These are phyloP conservation scores for Philereme transversata DNA, from an alignment of 2,888 invertebrate genomes.

Conservation along the genomic window DNA sequence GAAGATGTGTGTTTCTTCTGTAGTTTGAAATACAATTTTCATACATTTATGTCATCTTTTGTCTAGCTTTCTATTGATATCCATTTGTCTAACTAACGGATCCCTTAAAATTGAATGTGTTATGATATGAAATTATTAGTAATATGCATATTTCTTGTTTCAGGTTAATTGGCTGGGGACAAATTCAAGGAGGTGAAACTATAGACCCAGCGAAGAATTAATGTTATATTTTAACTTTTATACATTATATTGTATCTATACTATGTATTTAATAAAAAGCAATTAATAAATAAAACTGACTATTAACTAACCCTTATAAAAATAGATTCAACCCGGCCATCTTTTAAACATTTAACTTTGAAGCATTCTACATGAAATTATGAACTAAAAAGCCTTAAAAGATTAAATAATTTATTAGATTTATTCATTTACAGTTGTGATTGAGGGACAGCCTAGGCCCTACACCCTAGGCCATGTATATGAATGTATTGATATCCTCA, in stretches of 20 bases:
- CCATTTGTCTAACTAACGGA: neutral
- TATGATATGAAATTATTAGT: neutral
- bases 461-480: constrained; percentile 94
- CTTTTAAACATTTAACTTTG: no score
- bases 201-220: constrained; percentile 91
- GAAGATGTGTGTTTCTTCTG: no score
- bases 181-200: constrained; percentile 98
- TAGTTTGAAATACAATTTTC: no score
- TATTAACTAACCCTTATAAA: constrained; percentile 27
- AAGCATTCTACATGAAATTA: constrained; percentile 24
- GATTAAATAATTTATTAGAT: constrained; percentile 74
- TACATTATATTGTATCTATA: constrained; percentile 54
- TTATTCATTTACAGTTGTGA: constrained; percentile 55
- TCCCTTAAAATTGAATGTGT: neutral
- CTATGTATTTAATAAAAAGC: constrained; percentile 46
- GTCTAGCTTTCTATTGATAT: constrained; percentile 1
- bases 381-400: constrained; percentile 24
- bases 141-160: constrained; percentile 48
- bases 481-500: constrained; percentile 98
- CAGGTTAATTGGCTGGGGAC: constrained; percentile 99
- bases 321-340: constrained; percentile 20
- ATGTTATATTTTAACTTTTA: constrained; percentile 67
- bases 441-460: neutral
- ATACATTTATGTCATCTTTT: no score
- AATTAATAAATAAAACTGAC: constrained; percentile 35